A percentile compares a stretch with the other conserved stretches of the same genome.
phyloP scores from a whole-genome alignment of 2,797 vertebrate genomes.

The Catostomus latipinnis region DNA sequence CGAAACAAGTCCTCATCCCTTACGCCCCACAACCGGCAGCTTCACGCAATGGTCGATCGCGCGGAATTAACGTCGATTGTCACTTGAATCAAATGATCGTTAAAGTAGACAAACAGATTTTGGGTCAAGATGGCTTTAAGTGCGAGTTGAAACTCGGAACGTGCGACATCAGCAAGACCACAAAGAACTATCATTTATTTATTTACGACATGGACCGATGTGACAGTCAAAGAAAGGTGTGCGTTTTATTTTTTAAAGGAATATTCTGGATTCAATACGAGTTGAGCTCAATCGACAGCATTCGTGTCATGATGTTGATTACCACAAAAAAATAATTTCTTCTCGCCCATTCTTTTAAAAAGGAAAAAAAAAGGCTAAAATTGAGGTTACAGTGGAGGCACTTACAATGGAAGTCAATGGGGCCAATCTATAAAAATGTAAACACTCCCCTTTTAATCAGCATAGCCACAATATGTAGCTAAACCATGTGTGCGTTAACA shows the following conservation, averaged over 20 bases:
- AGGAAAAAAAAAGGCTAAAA: too few species aligned
- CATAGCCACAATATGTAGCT: too few species aligned
- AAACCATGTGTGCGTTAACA: too few species aligned
- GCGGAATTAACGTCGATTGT: slow-evolving; percentile 63
- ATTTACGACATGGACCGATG: slow-evolving; percentile 66
- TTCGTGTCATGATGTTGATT: too few species aligned
- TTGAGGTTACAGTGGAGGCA: too few species aligned
- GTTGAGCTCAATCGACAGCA: too few species aligned
- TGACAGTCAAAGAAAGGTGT: slow-evolving; percentile 60
- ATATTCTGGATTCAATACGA: too few species aligned
- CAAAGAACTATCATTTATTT: slow-evolving; percentile 64
- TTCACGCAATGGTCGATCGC: neutral
- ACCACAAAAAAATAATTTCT: too few species aligned
- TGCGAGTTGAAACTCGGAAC: slow-evolving; percentile 68
- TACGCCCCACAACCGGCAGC: slow-evolving; percentile 37
- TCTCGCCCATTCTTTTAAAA: too few species aligned
- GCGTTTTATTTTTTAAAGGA: slow-evolving; percentile 19
- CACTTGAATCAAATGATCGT: slow-evolving; percentile 64
- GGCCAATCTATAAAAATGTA: too few species aligned
- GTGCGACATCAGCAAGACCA: slow-evolving; percentile 61
- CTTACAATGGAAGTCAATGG: too few species aligned
- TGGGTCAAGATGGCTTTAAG: slow-evolving; percentile 29
- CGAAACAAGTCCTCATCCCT: slow-evolving; percentile 66
- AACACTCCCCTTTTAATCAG: too few species aligned
- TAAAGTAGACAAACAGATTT: slow-evolving; percentile 58